phyloP scores from a whole-genome alignment of 2,113 vertebrate species.

The Tragelaphus scriptus region DNA sequence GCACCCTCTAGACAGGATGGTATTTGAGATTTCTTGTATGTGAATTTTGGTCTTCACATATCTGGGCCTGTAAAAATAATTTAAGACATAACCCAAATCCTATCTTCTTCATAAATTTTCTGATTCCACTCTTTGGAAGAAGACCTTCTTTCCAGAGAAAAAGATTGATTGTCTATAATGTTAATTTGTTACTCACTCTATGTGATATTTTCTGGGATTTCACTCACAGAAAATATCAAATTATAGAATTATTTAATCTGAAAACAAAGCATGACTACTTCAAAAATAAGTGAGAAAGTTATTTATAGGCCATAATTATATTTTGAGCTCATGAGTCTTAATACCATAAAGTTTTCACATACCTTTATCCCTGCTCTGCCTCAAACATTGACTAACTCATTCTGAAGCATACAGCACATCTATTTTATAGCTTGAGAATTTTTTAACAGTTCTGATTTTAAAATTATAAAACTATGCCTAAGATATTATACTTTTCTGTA shows the following conservation, averaged over 20 bases:
- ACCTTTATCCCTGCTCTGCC: background rate
- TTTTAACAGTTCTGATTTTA: background rate
- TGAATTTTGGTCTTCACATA: background rate
- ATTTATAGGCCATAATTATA: background rate
- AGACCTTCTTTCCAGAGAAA: background rate
- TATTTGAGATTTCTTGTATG: background rate
- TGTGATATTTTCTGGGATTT: background rate
- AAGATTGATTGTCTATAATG: background rate
- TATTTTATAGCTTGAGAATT: background rate
- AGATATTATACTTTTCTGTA: background rate
- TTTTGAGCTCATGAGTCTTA: background rate
- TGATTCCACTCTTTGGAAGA: background rate
- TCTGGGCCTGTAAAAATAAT: background rate
- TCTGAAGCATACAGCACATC: background rate
- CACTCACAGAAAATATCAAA: background rate
- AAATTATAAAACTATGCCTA: background rate
- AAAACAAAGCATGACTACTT: background rate
- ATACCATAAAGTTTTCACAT: background rate
- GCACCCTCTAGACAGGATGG: background rate
- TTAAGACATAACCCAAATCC: background rate
- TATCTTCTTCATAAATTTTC: background rate
- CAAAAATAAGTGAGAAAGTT: background rate
- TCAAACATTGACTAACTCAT: background rate
- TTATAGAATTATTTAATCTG: background rate
- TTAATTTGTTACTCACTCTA: background rate